Base-by-base conservation (phyloP, 1,140 invertebrate genomes). In the Hylaeus anthracinus region DNA sequence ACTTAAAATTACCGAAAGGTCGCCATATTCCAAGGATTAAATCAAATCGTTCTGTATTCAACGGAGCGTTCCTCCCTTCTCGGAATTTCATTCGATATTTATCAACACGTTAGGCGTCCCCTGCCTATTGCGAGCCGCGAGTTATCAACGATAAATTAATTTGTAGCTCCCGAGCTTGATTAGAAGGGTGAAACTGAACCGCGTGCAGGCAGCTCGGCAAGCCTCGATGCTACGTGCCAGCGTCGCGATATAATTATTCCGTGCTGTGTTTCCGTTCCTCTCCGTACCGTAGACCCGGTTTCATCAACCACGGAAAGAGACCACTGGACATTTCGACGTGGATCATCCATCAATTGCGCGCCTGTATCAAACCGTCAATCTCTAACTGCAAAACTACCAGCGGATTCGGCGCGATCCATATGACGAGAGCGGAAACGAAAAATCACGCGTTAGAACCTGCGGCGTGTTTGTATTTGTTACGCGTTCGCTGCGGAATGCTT, bases 121-220 rank as follows among this genome's bases (percentile, higher is more conserved):
- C 66, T 72, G 81, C 72, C 81, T 84, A 85, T 85, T 70, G 79
- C 12, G 74, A 48, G 67, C 77, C 79, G 76, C 76, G 87, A 78
- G 88, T 86, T 88, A 86, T 83, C 81, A 89, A 81, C 79, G 84
- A 89, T 87, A 88, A 91, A 90, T 91, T 90, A 90, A 90, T 91
- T 91, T 90, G 89, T 90, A 90, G 85, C 66, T 63, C 48, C 15
- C 45, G 26, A 80, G 87, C 88, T 89, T 90, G 90, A 91, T 91
- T 91, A 91, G 89, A 91, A 88, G 89, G 79, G 70, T 64, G 56
- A 70, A 77, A 63, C 37, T 66, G 81, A 81, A 81, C 73, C 65
- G 63, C 73, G 41, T 41, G 64, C 70, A 43, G 60, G 64, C 55
- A 69, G 53, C 56, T 53, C 48, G 83, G 79, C 64, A 74, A 78